phyloP scores from a whole-genome alignment of 2,888 invertebrate species.

The Apamea anceps region DNA sequence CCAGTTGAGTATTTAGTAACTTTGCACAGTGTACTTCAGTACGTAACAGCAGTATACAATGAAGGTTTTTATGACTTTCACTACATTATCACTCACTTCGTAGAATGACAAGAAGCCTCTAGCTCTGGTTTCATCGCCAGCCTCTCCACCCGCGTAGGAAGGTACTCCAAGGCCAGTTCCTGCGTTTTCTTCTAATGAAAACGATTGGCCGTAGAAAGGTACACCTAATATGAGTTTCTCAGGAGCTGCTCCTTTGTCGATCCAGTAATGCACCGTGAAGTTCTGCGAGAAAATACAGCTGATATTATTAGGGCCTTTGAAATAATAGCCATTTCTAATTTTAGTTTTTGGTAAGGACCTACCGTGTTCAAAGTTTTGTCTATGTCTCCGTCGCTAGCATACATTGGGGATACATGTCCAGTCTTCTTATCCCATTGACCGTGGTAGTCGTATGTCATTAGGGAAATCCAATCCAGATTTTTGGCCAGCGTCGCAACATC shows the following conservation, averaged over 20 bases:
- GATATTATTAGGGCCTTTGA: background rate
- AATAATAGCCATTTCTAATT: background rate
- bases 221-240: slow-evolving; percentile 96
- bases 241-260: slow-evolving; percentile 94
- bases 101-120: slow-evolving; percentile 97
- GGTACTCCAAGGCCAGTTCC: slow-evolving; percentile 93
- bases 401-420: slow-evolving; percentile 97
- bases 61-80: background rate
- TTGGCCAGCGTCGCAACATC: slow-evolving; percentile 94
- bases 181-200: slow-evolving; percentile 93
- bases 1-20: background rate
- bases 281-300: slow-evolving; percentile 89
- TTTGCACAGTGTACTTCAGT: background rate
- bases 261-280: slow-evolving; percentile 96
- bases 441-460: slow-evolving; percentile 98
- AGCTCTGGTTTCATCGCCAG: slow-evolving; percentile 96
- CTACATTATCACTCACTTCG: slow-evolving; percentile 90
- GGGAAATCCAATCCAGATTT: slow-evolving; percentile 96
- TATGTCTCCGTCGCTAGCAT: slow-evolving; percentile 93
- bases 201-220: slow-evolving; percentile 97
- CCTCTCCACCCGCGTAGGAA: slow-evolving; percentile 96
- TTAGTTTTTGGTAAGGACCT: slow-evolving; percentile 26
- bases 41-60: background rate
- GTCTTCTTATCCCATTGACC: slow-evolving; percentile 98
- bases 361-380: slow-evolving; percentile 94